Evolutionary conservation across 1,140 invertebrate species (phyloP), one percentile per base, ranked within the genome.

Genomic region (Homalodisca vitripennis): DNA sequence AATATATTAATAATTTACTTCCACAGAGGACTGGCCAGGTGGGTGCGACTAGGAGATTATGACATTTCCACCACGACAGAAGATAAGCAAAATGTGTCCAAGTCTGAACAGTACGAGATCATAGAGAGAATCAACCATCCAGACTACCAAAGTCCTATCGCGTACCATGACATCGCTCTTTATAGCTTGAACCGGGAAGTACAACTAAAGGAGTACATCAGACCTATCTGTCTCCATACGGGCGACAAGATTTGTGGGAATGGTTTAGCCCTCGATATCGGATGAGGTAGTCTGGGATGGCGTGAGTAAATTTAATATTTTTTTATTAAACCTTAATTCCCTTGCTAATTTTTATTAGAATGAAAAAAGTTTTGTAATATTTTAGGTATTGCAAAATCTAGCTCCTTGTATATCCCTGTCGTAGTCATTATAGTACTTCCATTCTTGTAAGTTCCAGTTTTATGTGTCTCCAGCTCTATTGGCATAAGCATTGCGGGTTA

Each of bases 91-190:
- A 32, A 32, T 27, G 2, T 20, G 3, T 27, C 67, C 6, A n/a
- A 68, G 22, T 55, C 32, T 60, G 24, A 22, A 29, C 53, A 66
- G 0, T 66, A 60, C 27, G 32, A 46, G 26, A 70, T 70, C n/a
- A 55, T 29, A 29, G 60, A 78, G 3, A 71, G 77, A 29, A 77
- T 79, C 31, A 69, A 63, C 3, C 82, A 84, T 73, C 82, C 75
- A 66, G 67, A 80, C 1, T 86, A 86, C 74, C 77, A 76, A 6
- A 72, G 77, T 14, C 78, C 78, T 0, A 71, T 74, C 2, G 82
- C 81, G 67, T 87, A 88, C 68, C 75, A 87, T 69, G 87, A 88
- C 72, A 80, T 89, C 32, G 84, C 83, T 0, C 73, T 88, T n/a
- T 62, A 88, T 1, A 83, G 80, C 71, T 67, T 85, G 24, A 74